phyloP scores from a whole-genome alignment of 2,113 vertebrate species.

The Columbina picui region DNA sequence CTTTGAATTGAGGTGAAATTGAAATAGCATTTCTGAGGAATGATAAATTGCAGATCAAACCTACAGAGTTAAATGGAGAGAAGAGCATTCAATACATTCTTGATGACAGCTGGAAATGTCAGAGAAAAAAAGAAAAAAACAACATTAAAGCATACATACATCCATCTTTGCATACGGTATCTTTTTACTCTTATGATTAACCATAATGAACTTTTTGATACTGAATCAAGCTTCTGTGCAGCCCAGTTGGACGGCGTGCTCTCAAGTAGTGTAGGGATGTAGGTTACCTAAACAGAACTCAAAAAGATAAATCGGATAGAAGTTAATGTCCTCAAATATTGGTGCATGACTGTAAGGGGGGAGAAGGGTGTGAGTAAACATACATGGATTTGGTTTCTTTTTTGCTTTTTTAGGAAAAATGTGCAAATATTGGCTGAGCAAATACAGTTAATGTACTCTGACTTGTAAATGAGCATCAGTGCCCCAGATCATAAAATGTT shows the following conservation, averaged over 20 bases:
- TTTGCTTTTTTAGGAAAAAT: background rate
- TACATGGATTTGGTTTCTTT: background rate
- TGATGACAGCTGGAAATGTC: background rate
- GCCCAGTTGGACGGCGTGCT: background rate
- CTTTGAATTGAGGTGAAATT: background rate
- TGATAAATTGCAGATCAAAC: background rate
- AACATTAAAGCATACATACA: background rate
- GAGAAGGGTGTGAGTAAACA: accelerated
- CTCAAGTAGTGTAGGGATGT: background rate
- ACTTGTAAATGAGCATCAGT: background rate
- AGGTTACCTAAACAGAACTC: background rate
- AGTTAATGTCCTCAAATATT: background rate
- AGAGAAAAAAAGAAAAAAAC: background rate
- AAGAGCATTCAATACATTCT: background rate
- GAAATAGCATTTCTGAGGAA: background rate
- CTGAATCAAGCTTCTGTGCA: background rate
- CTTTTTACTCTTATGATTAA: background rate
- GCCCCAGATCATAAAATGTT: background rate
- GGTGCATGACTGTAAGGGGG: background rate
- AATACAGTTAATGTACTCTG: background rate
- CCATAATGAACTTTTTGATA: background rate
- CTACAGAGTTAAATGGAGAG: background rate
- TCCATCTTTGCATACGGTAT: background rate
- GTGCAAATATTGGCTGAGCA: background rate
- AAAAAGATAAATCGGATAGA: background rate